Conservation (phyloP, 2,113 vertebrate genomes). For the Ammodytes dubius region DNA sequence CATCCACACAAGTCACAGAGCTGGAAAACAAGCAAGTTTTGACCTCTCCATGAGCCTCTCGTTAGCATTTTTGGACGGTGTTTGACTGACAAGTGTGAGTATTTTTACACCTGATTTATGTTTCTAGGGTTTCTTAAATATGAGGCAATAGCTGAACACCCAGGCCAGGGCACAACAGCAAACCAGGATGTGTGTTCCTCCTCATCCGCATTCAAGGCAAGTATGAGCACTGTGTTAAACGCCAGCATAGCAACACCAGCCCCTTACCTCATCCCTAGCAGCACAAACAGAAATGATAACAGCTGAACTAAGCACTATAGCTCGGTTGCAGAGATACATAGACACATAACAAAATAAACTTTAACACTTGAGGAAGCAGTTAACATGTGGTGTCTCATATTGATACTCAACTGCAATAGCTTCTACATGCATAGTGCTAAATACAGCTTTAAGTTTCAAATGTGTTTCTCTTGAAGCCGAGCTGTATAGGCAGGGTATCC, state of each 20-base stretch:
- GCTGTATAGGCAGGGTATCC: constrained; percentile 53
- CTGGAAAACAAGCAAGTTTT: constrained; percentile 27
- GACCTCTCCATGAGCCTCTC: constrained; percentile 13
- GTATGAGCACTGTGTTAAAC: constrained; percentile 27
- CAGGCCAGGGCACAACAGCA: not conserved
- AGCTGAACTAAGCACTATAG: not conserved
- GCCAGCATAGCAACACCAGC: constrained; percentile 21
- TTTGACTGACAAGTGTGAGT: not conserved
- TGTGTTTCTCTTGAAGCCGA: constrained; percentile 8
- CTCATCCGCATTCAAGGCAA: constrained; percentile 62
- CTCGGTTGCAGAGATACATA: not conserved
- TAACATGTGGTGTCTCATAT: too few species aligned
- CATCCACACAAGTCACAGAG: constrained; percentile 44
- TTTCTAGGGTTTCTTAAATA: constrained; percentile 13
- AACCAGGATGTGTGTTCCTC: not conserved
- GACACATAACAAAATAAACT: not conserved
- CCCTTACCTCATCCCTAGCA: constrained; percentile 6
- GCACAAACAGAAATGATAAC: not conserved
- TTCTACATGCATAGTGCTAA: not conserved
- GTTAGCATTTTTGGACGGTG: constrained; percentile 6
- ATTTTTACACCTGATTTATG: constrained; percentile 16
- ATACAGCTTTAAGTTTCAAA: constrained; percentile 34
- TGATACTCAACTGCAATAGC: not conserved
- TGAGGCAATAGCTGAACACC: constrained; percentile 15
- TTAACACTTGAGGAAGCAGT: not conserved